Evolutionary conservation across 2,888 invertebrate species (phyloP).

Genomic region (Calameuta idolon): DNA sequence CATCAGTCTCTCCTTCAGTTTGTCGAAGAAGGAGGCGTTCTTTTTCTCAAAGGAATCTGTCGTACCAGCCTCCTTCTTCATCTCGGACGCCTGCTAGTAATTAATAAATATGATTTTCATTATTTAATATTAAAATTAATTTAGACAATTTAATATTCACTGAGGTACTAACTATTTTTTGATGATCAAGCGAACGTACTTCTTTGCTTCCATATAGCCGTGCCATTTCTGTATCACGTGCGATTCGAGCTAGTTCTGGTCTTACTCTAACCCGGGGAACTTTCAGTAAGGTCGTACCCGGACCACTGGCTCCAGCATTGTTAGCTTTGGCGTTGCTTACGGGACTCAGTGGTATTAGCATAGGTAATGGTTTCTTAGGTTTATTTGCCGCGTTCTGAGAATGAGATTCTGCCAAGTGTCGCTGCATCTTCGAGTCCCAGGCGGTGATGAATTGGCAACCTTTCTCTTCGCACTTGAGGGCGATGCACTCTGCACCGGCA

Average conservation of each 20-base stretch:
- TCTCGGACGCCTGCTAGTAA: constrained; percentile 25
- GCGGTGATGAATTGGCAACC: constrained; percentile 72
- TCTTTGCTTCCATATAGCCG: constrained; percentile 56
- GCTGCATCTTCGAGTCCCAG: constrained; percentile 71
- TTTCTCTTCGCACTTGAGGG: constrained; percentile 66
- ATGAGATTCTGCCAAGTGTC: constrained; percentile 59
- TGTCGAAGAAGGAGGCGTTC: constrained; percentile 85
- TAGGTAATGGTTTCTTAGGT: constrained; percentile 56
- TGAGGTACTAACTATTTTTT: background rate
- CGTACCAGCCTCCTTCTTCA: constrained; percentile 38
- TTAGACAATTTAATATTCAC: background rate
- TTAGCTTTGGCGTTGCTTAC: constrained; percentile 34
- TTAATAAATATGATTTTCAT: background rate
- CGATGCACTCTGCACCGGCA: constrained; percentile 69
- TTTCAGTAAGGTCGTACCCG: constrained; percentile 8
- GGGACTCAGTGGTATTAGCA: constrained; percentile 58
- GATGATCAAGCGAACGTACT: constrained; percentile 35
- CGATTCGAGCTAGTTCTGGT: constrained; percentile 61
- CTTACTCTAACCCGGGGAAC: constrained; percentile 60
- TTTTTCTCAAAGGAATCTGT: constrained; percentile 71
- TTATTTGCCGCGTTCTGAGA: constrained; percentile 42
- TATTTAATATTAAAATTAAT: background rate
- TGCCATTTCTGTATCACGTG: constrained; percentile 58
- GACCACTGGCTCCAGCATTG: constrained; percentile 26
- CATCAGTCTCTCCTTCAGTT: constrained; percentile 80